Conservation (phyloP, 2,888 invertebrate genomes). For the Gari tellinella region DNA sequence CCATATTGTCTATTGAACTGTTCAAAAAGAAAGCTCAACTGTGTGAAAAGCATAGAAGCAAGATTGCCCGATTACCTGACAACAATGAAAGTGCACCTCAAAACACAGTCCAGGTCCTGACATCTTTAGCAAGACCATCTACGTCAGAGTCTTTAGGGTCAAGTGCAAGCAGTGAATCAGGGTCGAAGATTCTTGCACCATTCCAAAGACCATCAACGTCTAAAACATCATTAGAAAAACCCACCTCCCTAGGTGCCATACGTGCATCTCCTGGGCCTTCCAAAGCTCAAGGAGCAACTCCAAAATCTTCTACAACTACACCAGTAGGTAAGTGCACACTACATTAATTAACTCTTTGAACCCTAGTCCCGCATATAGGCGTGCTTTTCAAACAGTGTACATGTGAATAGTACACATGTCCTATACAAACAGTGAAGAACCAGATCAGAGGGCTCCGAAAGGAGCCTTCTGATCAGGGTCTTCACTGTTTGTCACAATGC, state of each 20-base stretch:
- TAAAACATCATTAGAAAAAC: too few species aligned
- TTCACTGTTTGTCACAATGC: too few species aligned
- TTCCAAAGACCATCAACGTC: too few species aligned
- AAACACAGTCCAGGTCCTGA: background rate
- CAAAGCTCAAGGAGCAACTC: constrained; percentile 17
- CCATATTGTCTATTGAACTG: constrained; percentile 93
- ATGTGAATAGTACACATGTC: too few species aligned
- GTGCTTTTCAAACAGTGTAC: too few species aligned
- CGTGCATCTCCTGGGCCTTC: constrained; percentile 9
- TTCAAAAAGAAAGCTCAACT: constrained; percentile 93
- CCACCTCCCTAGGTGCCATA: background rate
- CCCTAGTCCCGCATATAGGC: too few species aligned
- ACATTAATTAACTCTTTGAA: too few species aligned
- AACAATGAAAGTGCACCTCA: background rate
- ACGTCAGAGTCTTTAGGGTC: constrained; percentile 17
- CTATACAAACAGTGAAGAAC: too few species aligned
- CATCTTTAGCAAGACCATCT: constrained; percentile 34
- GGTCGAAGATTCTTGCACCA: background rate
- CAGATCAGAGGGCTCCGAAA: too few species aligned
- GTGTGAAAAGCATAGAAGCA: constrained; percentile 87
- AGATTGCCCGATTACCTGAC: constrained; percentile 71
- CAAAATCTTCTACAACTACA: constrained; percentile 26
- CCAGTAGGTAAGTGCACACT: constrained; percentile 20
- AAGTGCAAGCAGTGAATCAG: too few species aligned
- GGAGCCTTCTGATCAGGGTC: too few species aligned